These are phyloP conservation scores for Passer montanus DNA, from an alignment of 2,113 vertebrate species.

Conservation along the genomic window DNA sequence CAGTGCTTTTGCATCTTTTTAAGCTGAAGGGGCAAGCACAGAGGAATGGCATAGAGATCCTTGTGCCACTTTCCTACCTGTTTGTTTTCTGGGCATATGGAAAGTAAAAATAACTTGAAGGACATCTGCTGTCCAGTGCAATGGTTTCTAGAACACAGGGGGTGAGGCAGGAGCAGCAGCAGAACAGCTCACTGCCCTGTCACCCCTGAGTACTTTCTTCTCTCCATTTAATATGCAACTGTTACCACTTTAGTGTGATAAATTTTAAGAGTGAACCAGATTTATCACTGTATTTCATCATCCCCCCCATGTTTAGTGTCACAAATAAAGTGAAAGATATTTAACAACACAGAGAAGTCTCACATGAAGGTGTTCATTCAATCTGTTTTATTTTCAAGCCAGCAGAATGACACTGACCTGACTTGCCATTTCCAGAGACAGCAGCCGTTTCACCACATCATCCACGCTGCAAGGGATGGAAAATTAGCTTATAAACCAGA, in stretches of 20 bases:
- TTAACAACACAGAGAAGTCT: not conserved
- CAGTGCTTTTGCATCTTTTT: not conserved
- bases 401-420: conserved; percentile 76
- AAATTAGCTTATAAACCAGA: not conserved
- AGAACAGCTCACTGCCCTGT: not conserved
- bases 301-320: not conserved
- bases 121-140: not conserved
- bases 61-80: not conserved
- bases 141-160: not conserved
- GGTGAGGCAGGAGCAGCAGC: not conserved
- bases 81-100: not conserved
- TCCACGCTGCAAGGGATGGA: conserved; percentile 77
- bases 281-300: not conserved
- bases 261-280: not conserved
- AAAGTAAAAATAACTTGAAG: not conserved
- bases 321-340: not conserved
- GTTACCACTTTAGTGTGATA: not conserved
- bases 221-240: not conserved
- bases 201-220: not conserved
- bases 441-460: conserved; percentile 85
- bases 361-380: not conserved
- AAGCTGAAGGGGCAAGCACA: not conserved
- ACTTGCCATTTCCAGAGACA: conserved; percentile 90
- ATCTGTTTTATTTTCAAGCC: not conserved
- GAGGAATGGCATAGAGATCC: not conserved